Base-by-base conservation (phyloP, 2,113 vertebrate species). In the Phalacrocorax aristotelis region DNA sequence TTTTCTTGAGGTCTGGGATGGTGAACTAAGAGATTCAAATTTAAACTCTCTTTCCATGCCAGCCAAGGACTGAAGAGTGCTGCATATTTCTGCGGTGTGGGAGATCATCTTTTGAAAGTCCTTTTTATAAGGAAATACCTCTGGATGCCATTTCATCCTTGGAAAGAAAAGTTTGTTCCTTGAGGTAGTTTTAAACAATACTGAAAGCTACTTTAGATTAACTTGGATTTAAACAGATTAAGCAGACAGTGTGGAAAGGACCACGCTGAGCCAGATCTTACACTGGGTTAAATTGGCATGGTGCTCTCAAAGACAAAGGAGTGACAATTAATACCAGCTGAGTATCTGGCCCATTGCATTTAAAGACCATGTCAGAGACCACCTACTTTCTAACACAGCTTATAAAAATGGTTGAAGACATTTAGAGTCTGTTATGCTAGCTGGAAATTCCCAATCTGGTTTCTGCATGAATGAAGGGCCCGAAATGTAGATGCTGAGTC, bases 301-400 rank as follows among this genome's bases (percentile, higher is more conserved):
- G 74, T 52, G 64, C 64, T 88, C 66, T 95, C 66, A 58, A 92
- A 96, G 87, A 93, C 94, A 94, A 89, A 90, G 62, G 48, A 87
- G 49, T 92, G 80, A 85, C 97, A 96, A 98, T 97, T 96, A 97
- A 84, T 77, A 97, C 83, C 96, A 98, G 94, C 97, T 97, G 96
- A 96, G 72, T 93, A 94, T 97, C 84, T 85, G 92, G 86, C 77
- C 89, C 51, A 88, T 88, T 96, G 89, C 75, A 85, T 94, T 96
- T 96, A 94, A 97, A 97, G 80, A 87, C 55, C 75, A 42, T 91
- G 93, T 84, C 82, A 94, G 76, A 91, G 93, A 96, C 94, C 92
- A 97, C 95, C 91, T 97, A 96, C 85, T 91, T 93, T 95, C 92
- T 85, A 95, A 90, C 49, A 83, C 36, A 96, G 38, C 72, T 93